Evolutionary conservation across 2,113 vertebrate genomes (phyloP).

Genomic region (Clarias gariepinus): DNA sequence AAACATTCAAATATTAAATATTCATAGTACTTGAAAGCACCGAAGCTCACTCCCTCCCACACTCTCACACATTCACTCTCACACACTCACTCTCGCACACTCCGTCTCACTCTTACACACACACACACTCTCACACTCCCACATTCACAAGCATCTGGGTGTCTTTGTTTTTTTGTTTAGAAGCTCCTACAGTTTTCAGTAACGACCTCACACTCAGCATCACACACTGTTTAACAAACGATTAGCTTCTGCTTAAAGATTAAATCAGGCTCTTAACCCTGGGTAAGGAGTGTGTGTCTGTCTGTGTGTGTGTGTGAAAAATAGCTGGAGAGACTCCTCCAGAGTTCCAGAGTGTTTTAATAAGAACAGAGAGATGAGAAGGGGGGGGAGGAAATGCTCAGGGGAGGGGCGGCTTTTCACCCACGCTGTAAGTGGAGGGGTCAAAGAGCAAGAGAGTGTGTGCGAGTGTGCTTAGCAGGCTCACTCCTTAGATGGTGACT

Average conservation of each 20-base stretch:
- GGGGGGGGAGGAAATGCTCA: slow-evolving; percentile 53
- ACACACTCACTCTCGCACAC: no score
- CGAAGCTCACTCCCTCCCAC: not conserved
- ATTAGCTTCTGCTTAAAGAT: not conserved
- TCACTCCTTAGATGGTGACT: not conserved
- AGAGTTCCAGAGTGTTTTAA: slow-evolving; percentile 40
- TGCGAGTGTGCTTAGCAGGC: not conserved
- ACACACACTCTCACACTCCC: not conserved
- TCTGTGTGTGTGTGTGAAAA: not conserved
- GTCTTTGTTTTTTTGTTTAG: not conserved
- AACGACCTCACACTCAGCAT: not conserved
- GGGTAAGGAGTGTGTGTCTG: not conserved
- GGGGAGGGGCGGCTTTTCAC: slow-evolving; percentile 52
- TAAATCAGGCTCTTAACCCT: not conserved
- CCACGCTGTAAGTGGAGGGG: slow-evolving; percentile 43
- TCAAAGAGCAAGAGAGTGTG: slow-evolving; percentile 24
- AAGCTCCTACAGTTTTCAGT: not conserved
- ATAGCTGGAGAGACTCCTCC: not conserved
- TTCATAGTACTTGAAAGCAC: no score
- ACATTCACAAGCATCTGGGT: not conserved
- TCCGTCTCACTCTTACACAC: no score
- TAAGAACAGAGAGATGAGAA: slow-evolving; percentile 34
- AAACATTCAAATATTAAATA: no score
- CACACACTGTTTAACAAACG: not conserved
- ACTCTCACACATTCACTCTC: not conserved